These are phyloP conservation scores for Alces alces DNA, from an alignment of 2,113 vertebrate genomes.

Conservation along the genomic window DNA sequence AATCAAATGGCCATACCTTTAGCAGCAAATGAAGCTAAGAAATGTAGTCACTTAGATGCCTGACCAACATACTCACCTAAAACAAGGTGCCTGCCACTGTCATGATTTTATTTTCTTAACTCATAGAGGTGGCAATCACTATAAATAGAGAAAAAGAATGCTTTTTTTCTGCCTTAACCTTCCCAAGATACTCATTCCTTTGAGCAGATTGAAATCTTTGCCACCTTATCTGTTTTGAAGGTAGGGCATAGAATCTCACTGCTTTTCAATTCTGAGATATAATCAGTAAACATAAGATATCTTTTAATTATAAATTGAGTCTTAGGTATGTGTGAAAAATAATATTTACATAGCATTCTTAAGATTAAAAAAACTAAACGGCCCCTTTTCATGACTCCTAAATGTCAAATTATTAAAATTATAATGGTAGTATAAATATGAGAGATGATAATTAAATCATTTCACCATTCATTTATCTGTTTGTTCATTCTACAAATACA, in stretches of 20 bases:
- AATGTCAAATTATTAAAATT: conserved; percentile 40
- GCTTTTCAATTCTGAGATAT: background rate
- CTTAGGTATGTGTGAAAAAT: background rate
- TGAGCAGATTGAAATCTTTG: background rate
- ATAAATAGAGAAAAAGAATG: background rate
- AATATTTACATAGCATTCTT: background rate
- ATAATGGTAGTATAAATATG: background rate
- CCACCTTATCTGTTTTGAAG: background rate
- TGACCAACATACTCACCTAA: background rate
- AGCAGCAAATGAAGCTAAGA: background rate
- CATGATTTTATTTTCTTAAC: background rate
- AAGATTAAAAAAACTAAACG: background rate
- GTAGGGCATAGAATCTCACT: background rate
- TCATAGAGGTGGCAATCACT: background rate
- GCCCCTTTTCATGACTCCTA: background rate
- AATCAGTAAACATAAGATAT: background rate
- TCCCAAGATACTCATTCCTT: background rate
- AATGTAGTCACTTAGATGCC: background rate
- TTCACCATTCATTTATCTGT: conserved; percentile 9
- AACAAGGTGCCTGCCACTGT: background rate
- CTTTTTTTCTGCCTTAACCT: background rate
- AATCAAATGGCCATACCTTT: background rate
- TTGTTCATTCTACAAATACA: background rate
- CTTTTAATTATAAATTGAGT: conserved; percentile 9
- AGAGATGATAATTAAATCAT: background rate